Conservation (phyloP, 2,888 invertebrate species). For the Apamea anceps region DNA sequence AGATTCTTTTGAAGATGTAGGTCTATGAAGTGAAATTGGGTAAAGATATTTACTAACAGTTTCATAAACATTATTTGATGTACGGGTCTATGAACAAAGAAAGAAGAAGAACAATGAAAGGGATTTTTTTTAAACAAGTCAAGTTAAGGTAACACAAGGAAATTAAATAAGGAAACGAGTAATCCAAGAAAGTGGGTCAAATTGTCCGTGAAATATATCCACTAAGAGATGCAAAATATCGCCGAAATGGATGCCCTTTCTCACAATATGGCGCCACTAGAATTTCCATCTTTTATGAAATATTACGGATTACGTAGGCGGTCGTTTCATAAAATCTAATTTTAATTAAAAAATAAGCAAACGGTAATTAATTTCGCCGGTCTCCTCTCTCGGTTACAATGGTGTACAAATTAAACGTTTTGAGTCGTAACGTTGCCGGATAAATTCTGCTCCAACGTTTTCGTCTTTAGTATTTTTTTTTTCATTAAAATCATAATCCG, state of each 20-base stretch:
- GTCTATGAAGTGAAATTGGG: slow-evolving; percentile 55
- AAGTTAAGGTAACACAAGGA: slow-evolving; percentile 69
- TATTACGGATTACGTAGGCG: slow-evolving; percentile 85
- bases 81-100: slow-evolving; percentile 8
- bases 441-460: slow-evolving; percentile 74
- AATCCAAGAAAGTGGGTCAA: slow-evolving; percentile 79
- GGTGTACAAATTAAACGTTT: slow-evolving; percentile 83
- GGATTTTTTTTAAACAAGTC: slow-evolving; percentile 65
- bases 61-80: slow-evolving; percentile 43
- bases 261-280: slow-evolving; percentile 88
- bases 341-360: slow-evolving; percentile 89
- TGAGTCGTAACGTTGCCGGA: slow-evolving; percentile 73
- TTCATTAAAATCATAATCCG: slow-evolving; percentile 73
- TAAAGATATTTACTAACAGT: slow-evolving; percentile 60
- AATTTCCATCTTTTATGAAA: slow-evolving; percentile 89
- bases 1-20: slow-evolving; percentile 66
- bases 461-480: slow-evolving; percentile 75
- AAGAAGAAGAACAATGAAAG: slow-evolving; percentile 58
- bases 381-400: slow-evolving; percentile 80
- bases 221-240: slow-evolving; percentile 87
- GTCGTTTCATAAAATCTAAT: slow-evolving; percentile 86
- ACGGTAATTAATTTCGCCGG: slow-evolving; percentile 85
- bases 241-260: slow-evolving; percentile 86
- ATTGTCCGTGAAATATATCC: slow-evolving; percentile 84
- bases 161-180: slow-evolving; percentile 73